Evolutionary conservation across 2,113 vertebrate genomes (phyloP), one percentile per base, ranked within the genome.

Genomic region (Phocoena sinus): DNA sequence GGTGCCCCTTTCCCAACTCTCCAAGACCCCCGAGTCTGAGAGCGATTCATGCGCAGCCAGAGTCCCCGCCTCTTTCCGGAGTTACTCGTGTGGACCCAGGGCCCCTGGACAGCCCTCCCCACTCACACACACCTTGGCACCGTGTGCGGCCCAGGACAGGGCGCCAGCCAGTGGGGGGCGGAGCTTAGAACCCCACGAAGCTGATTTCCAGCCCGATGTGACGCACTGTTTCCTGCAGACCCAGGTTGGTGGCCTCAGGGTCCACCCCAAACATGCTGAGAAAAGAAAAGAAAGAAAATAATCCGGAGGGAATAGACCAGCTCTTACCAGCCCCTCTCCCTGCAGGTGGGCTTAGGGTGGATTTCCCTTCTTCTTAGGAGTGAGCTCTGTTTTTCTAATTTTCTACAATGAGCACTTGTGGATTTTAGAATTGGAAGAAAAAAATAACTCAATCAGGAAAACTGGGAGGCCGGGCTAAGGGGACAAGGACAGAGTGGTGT

Each of bases 301-400:
- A 8, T 65, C 33, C 8, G 2, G 33, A 44, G 38, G 21, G 20
- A 38, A 9, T 5, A 5, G 2, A 6, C 33, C 5, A 20, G 2
- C 33, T 36, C 63, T 38, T 14, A 23, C 50, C n/a, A 38, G 44
- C 26, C 36, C 5, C 65, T 77, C 70, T 85, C 26, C 58, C 36
- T 67, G 68, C 62, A 87, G 53, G 26, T 8, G n/a, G 8, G 8
- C 11, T 28, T 41, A 15, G 6, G 17, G 13, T 25, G 23, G 15
- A 11, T 31, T 88, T 60, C 36, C 41, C 74, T 71, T 81, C 31
- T 53, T 67, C 58, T 86, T 65, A 83, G 41, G 28, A 33, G 4
- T 23, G 67, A 50, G 20, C 20, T 71, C 4, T 18, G 10, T 62
- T 73, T 68, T 74, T 84, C 28, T 85, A 62, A 85, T 50, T 85